Percentiles rank a stretch among this genome's conserved stretches.
Conservation (phyloP, 2,888 invertebrate genomes). For the Ceratothoa steindachneri region DNA sequence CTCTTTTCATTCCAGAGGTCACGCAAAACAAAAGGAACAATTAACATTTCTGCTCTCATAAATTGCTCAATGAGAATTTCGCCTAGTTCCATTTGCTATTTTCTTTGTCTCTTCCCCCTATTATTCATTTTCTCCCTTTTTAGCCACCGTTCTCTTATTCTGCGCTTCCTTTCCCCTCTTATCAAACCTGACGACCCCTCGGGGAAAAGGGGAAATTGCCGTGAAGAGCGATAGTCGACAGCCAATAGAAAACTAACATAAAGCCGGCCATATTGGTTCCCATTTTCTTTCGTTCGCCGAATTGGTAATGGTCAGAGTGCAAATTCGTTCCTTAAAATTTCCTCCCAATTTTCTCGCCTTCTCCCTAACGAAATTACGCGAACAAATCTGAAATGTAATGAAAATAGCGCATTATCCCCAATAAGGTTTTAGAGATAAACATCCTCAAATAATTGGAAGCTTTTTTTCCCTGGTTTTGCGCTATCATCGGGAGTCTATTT, state of each 20-base stretch:
- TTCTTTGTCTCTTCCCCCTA: background rate
- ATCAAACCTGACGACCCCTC: conserved; percentile 33
- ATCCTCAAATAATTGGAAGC: conserved; percentile 29
- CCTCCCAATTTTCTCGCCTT: background rate
- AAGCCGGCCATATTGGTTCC: conserved; percentile 26
- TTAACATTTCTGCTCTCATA: too few relatives aligned
- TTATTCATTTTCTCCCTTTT: background rate
- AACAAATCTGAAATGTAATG: conserved; percentile 3
- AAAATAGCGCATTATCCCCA: conserved; percentile 20
- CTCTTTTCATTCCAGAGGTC: too few relatives aligned
- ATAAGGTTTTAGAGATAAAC: conserved; percentile 23
- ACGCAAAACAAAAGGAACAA: too few relatives aligned
- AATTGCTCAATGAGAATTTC: too few relatives aligned
- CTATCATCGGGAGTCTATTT: background rate
- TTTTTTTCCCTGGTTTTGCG: background rate
- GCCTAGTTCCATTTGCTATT: background rate
- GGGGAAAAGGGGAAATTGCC: conserved; percentile 32
- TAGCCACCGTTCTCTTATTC: background rate
- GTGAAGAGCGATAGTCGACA: conserved; percentile 37
- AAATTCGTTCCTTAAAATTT: background rate
- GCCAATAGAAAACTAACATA: conserved; percentile 40
- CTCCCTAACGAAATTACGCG: background rate
- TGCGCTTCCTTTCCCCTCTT: conserved; percentile 18
- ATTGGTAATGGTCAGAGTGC: conserved; percentile 1
- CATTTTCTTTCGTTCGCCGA: conserved; percentile 21